Base-by-base conservation (phyloP, 2,888 invertebrate genomes). In the Nemoura dubitans region DNA sequence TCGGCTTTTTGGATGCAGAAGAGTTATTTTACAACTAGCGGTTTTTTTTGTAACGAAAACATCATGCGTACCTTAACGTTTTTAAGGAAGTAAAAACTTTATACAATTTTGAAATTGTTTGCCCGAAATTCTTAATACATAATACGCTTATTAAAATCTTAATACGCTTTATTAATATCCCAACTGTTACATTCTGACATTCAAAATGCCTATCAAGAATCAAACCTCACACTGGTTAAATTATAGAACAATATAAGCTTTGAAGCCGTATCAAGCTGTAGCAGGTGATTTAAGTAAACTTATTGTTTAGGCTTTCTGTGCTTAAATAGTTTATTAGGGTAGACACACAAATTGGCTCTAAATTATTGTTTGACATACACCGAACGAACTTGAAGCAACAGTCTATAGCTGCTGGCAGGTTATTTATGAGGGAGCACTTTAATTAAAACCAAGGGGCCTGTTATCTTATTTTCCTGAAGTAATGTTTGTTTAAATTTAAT, bases 261-360 rank as follows among this genome's bases (percentile, higher is more conserved):
- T 59, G 59, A 59, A 59, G 59, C 59, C 14, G 59, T 59, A 7
- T 59, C 16, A 16, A 59, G 59, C 59, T 10, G 59, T 59, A 59
- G 14, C 59, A 59, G 59, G 59, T 59, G 59, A 59, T 59, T 59
- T 59, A 21, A 59, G 16, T 14, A 59, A 59, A 59, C 59, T 59
- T 59, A 59, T 59, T 59, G 59, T 59, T 59, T 59, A 59, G 59
- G 59, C 59, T 59, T 59, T 59, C 59, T 59, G 21, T 21, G 59
- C 59, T 21, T 59, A 21, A 59, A 59, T 59, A 59, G 59, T 59
- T 59, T 21, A 59, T 10, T 59, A 59, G 59, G 59, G 59, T 59
- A 59, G 59, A 59, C 59, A 59, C 59, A 59, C 59, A 59, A 59
- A 59, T 59, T 59, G 59, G 59, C 59, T 59, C 59, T 59, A 59